Conservation (phyloP, 2,888 invertebrate genomes). For the Ferdinandea cuprea region DNA sequence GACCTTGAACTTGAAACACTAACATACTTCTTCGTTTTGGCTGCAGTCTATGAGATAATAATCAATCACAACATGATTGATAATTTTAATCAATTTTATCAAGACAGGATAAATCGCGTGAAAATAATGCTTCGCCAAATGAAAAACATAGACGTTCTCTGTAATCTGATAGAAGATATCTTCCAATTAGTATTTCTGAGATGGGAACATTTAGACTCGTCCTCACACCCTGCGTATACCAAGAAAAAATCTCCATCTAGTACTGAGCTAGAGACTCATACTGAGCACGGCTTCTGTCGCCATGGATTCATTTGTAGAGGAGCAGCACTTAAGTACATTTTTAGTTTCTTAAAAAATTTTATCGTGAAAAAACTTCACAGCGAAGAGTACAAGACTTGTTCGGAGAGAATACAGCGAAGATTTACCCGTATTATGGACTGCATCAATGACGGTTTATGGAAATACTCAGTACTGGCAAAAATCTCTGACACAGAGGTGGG, state of each 20-base stretch:
- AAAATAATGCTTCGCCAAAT: slow-evolving; percentile 79
- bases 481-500: slow-evolving; percentile 75
- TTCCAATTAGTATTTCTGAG: slow-evolving; percentile 80
- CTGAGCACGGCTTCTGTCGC: slow-evolving; percentile 29
- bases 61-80: slow-evolving; percentile 74
- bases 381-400: slow-evolving; percentile 79
- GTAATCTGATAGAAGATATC: slow-evolving; percentile 80
- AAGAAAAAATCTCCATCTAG: slow-evolving; percentile 52
- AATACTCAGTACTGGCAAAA: slow-evolving; percentile 80
- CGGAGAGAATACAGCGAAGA: slow-evolving; percentile 77
- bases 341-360: slow-evolving; percentile 79
- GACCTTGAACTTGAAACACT: slow-evolving; percentile 79
- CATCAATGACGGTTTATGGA: slow-evolving; percentile 81
- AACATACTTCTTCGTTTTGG: slow-evolving; percentile 79
- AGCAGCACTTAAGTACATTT: slow-evolving; percentile 77
- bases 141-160: slow-evolving; percentile 78
- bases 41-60: slow-evolving; percentile 79
- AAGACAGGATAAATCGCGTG: slow-evolving; percentile 77
- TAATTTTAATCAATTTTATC: slow-evolving; percentile 65
- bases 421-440: slow-evolving; percentile 79
- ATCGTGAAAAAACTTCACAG: slow-evolving; percentile 81
- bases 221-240: not conserved
- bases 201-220: slow-evolving; percentile 79
- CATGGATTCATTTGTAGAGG: slow-evolving; percentile 80
- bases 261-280: slow-evolving; percentile 60